A percentile compares a stretch with the other conserved stretches of the same genome.
Conservation (phyloP, 1,140 invertebrate genomes). For the Pseudomyrmex dendroicus region DNA sequence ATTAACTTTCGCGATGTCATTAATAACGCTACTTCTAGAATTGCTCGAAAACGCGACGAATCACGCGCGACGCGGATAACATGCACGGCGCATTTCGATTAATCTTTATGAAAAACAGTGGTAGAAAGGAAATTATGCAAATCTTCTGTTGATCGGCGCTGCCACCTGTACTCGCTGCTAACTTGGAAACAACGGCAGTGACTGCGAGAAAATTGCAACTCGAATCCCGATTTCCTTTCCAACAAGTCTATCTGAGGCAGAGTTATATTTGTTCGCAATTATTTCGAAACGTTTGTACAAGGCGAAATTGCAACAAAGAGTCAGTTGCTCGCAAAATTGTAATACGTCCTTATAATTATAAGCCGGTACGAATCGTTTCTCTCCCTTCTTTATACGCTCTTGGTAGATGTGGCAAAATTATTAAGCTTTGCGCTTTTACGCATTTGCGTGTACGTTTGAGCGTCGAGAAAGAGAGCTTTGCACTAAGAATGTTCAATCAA, state of each 20-base stretch:
- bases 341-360: constrained; percentile 46
- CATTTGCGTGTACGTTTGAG: not conserved
- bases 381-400: not conserved
- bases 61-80: constrained; percentile 46
- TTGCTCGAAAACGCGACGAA: constrained; percentile 46
- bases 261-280: constrained; percentile 40
- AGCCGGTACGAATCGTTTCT: not conserved
- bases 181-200: constrained; percentile 27
- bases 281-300: not conserved
- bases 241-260: not conserved
- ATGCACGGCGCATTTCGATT: constrained; percentile 73
- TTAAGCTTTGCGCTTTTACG: constrained; percentile 3
- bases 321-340: constrained; percentile 18
- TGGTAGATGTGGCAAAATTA: not conserved
- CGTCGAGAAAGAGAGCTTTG: not conserved
- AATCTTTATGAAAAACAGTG: constrained; percentile 73
- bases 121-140: constrained; percentile 48
- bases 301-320: constrained; percentile 19
- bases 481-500: not conserved
- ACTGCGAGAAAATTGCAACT: constrained; percentile 37
- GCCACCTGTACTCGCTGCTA: not conserved
- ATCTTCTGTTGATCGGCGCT: not conserved
- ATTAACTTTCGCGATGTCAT: constrained; percentile 72
- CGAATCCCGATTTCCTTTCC: constrained; percentile 19
- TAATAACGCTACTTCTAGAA: constrained; percentile 72